Evolutionary conservation across 2,113 vertebrate genomes (phyloP).

Genomic region (Menidia beryllina): DNA sequence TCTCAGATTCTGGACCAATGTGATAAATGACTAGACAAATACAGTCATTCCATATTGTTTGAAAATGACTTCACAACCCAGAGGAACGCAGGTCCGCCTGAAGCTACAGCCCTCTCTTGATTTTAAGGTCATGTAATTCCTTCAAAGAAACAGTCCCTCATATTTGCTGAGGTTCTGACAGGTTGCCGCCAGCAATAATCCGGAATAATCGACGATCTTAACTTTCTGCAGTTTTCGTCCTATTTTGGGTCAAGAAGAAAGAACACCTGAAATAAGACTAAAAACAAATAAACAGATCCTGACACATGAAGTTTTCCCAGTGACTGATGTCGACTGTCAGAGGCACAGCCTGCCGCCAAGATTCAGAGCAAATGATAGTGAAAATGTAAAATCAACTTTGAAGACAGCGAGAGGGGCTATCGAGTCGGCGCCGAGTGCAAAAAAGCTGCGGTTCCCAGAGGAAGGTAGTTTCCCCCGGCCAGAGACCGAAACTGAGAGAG

Average conservation of each 20-base stretch:
- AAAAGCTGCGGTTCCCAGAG: slow-evolving; percentile 45
- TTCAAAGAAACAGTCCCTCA: slow-evolving; percentile 3
- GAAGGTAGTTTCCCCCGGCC: slow-evolving; percentile 21
- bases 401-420: slow-evolving; percentile 12
- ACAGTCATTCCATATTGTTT: not conserved
- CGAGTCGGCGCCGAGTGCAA: slow-evolving; percentile 39
- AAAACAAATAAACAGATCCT: too few relatives aligned
- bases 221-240: not conserved
- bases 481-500: slow-evolving; percentile 12
- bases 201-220: not conserved
- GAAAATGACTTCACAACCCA: not conserved
- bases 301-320: slow-evolving; percentile 28
- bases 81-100: not conserved
- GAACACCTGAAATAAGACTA: slow-evolving; percentile 29
- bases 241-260: not conserved
- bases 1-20: too few relatives aligned
- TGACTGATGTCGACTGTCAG: slow-evolving; percentile 42
- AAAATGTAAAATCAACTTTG: slow-evolving; percentile 38
- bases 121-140: not conserved
- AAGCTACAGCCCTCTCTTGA: not conserved
- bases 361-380: slow-evolving; percentile 25
- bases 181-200: not conserved
- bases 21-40: not conserved
- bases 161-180: not conserved
- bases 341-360: slow-evolving; percentile 24